Evolutionary conservation across 2,797 vertebrate species (phyloP).

Genomic region (Delichon dasypus): DNA sequence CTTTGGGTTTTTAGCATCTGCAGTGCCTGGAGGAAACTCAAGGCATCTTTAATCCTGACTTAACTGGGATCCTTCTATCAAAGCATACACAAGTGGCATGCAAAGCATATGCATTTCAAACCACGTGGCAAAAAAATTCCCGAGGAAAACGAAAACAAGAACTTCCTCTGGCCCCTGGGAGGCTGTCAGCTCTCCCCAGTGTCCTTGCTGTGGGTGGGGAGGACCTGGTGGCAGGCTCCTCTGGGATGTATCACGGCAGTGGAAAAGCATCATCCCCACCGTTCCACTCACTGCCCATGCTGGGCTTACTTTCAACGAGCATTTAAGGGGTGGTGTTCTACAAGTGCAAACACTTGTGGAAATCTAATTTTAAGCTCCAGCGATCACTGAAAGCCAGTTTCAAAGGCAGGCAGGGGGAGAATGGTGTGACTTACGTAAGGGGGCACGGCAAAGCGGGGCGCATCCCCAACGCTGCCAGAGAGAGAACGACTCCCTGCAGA

Average conservation of each 20-base stretch:
- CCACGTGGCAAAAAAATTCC: not conserved
- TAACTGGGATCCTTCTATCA: not conserved
- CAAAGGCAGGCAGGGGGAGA: not conserved
- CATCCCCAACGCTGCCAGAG: not conserved
- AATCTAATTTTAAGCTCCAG: slow-evolving; percentile 46
- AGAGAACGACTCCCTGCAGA: not conserved
- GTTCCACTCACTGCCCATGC: not conserved
- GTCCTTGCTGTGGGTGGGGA: not conserved
- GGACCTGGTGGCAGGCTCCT: not conserved
- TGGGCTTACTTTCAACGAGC: not conserved
- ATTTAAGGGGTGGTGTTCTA: not conserved
- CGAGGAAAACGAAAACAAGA: not conserved
- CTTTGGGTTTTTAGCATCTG: not conserved
- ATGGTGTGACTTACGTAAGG: not conserved
- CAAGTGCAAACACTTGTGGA: slow-evolving; percentile 52
- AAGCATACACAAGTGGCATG: not conserved
- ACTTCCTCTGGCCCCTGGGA: not conserved
- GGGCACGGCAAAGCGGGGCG: not conserved
- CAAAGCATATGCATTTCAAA: not conserved
- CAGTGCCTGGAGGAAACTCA: not conserved
- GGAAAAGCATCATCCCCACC: not conserved
- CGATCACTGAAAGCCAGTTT: not conserved
- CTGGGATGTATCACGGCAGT: not conserved
- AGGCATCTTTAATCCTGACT: not conserved
- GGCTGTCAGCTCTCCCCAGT: not conserved